These are phyloP conservation scores for Cyaniris semiargus DNA, from an alignment of 2,888 invertebrate genomes.

Conservation along the genomic window DNA sequence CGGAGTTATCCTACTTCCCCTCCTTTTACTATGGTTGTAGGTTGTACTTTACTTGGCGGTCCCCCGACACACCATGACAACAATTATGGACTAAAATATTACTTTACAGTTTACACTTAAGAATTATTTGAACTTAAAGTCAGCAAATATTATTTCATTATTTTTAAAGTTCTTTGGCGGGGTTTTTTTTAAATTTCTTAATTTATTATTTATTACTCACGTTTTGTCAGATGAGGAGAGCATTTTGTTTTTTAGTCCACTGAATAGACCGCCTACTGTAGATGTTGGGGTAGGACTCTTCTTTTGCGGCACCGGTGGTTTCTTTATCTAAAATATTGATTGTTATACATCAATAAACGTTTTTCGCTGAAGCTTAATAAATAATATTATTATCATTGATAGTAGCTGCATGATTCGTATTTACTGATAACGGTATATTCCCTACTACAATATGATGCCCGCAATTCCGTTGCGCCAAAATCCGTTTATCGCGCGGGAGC, in stretches of 20 bases:
- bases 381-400: neutral
- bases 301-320: constrained; percentile 84
- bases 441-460: neutral
- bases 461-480: too few relatives aligned
- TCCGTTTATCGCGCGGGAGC: too few relatives aligned
- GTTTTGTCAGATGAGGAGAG: constrained; percentile 74
- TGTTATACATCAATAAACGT: neutral
- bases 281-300: constrained; percentile 82
- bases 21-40: too few relatives aligned
- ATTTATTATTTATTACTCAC: constrained; percentile 51
- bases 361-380: neutral
- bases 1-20: too few relatives aligned
- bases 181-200: too few relatives aligned
- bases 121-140: too few relatives aligned
- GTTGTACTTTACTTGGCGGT: too few relatives aligned
- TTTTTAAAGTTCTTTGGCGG: too few relatives aligned
- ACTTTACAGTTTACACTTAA: too few relatives aligned
- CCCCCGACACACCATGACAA: too few relatives aligned
- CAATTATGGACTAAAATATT: too few relatives aligned
- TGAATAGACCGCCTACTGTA: constrained; percentile 77
- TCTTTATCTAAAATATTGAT: constrained; percentile 63
- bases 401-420: neutral
- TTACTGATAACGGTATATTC: neutral
- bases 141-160: too few relatives aligned
- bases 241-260: constrained; percentile 82